phyloP scores from a whole-genome alignment of 2,888 invertebrate species.

The Acleris cristana region DNA sequence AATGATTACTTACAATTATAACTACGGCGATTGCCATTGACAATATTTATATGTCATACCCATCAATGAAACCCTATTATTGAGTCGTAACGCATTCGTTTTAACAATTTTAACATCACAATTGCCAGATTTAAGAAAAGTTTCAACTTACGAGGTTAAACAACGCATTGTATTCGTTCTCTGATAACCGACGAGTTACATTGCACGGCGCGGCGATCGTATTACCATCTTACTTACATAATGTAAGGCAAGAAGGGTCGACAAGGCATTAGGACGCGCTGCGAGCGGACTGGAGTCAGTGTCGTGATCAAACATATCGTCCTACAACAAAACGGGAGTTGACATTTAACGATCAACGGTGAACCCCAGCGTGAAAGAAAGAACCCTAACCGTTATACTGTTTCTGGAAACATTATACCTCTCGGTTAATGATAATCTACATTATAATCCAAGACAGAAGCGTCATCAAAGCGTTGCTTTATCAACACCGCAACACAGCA shows the following conservation, averaged over 20 bases:
- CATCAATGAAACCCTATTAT: too few species aligned
- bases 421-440: too few species aligned
- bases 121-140: too few species aligned
- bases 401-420: too few species aligned
- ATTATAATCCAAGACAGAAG: background rate
- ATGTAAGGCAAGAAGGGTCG: conserved; percentile 21
- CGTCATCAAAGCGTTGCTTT: background rate
- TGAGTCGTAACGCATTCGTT: too few species aligned
- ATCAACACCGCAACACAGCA: conserved; percentile 2
- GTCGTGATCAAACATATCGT: background rate
- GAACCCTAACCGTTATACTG: too few species aligned
- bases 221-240: conserved; percentile 15
- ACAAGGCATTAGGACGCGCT: conserved; percentile 16
- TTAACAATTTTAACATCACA: too few species aligned
- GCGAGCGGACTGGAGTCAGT: background rate
- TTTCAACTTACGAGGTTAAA: background rate
- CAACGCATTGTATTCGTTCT: background rate
- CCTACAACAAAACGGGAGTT: background rate
- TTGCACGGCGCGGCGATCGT: conserved; percentile 5
- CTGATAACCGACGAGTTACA: conserved; percentile 13
- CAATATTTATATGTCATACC: too few species aligned
- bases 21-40: too few species aligned
- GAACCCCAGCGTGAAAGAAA: too few species aligned
- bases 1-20: too few species aligned
- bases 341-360: background rate